Evolutionary conservation across 2,888 invertebrate species (phyloP), one percentile per base, ranked within the genome.

Genomic region (Pteria penguin): DNA sequence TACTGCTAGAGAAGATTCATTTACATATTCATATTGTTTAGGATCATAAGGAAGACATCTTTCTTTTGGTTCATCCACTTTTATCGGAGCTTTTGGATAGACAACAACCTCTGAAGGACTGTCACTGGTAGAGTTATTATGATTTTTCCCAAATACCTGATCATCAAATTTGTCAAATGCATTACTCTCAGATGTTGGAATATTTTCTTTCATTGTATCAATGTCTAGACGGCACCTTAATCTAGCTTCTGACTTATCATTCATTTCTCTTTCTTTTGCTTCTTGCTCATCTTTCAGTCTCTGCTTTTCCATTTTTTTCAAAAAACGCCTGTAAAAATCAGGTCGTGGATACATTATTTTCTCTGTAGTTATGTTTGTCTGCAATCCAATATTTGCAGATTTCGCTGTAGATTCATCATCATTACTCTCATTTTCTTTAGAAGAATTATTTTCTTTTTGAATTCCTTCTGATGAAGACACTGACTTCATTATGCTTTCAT

Each of bases 261-360:
- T 5, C 11, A 57, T 24, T 22, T 24, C 8, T 57, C 1, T 26
- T 60, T 60, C 27, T n/a, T 14, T 18, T 14, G 45, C 45, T 45
- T 45, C 45, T 18, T 45, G 11, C 18, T 45, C 45, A 60, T 60
- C 27, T 60, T 60, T 27, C 2, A 22, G 60, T 11, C 27, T 60
- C 14, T 24, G 27, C 27, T n/a, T 26, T 57, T 68, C 68, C n/a
- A 68, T 27, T 57, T 57, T 68, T 32, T 68, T 68, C 22, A 68
- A 57, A 24, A 55, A 68, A 14, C 57, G 29, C 24, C 29, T 18
- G 33, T 57, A 31, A 14, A 57, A 68, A 55, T 45, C n/a, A 2
- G 68, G 31, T 57, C 68, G 55, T 31, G 68, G 68, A 57, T 68
- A 68, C 68, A 68, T 68, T 55, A 68, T 57, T 68, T 68, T 68